A percentile compares a stretch with the other conserved stretches of the same genome.
Conservation (phyloP, 2,888 invertebrate genomes). For the Conus canariensis region DNA sequence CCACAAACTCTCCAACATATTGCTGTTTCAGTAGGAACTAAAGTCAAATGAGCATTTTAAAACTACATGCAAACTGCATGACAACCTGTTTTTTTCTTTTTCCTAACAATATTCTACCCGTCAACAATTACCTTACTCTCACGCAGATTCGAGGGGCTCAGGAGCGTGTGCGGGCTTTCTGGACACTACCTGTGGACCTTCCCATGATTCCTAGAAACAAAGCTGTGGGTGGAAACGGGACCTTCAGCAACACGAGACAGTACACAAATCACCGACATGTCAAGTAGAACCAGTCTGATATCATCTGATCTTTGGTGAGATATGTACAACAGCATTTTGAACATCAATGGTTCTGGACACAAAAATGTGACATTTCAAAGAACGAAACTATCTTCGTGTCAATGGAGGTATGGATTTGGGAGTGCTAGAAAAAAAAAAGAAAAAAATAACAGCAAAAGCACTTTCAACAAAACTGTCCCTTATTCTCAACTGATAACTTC, state of each 20-base stretch:
- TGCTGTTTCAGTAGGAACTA: too few relatives aligned
- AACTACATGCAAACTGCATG: too few relatives aligned
- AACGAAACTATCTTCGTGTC: background rate
- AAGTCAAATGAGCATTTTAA: too few relatives aligned
- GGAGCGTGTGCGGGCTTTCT: constrained; percentile 31
- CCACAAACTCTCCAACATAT: too few relatives aligned
- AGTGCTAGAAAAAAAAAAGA: background rate
- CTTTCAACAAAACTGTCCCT: background rate
- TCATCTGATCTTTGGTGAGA: background rate
- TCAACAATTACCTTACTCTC: background rate
- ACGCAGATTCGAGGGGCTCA: constrained; percentile 25
- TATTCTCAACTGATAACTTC: too few relatives aligned
- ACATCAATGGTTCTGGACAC: background rate
- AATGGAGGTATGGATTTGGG: background rate
- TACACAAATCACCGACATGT: background rate
- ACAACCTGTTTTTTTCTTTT: background rate
- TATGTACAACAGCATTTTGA: constrained; percentile 16
- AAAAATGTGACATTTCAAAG: background rate
- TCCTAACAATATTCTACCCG: too few relatives aligned
- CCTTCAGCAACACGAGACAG: constrained; percentile 24
- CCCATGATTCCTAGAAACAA: constrained; percentile 39
- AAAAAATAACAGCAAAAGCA: background rate
- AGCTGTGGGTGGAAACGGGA: constrained; percentile 25
- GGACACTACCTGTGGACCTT: constrained; percentile 49
- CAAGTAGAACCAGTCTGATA: background rate